Conservation (phyloP, 2,797 vertebrate genomes). For the Graptemys geographica region DNA sequence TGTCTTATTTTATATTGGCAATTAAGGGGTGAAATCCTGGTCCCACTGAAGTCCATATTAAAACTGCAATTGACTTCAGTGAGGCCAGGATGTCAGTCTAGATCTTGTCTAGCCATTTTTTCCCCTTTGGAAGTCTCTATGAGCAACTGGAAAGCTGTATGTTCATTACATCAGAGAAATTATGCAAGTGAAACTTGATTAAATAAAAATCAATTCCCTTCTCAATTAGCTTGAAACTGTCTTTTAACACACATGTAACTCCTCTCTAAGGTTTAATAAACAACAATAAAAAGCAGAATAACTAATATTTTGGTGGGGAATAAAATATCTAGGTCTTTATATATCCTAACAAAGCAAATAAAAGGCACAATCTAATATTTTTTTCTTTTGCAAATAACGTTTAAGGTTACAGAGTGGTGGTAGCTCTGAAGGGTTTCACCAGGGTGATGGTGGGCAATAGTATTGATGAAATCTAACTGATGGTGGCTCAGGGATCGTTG, state of each 20-base stretch:
- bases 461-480: conserved; percentile 11
- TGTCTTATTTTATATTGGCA: not conserved
- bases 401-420: not conserved
- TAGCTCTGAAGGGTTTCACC: conserved; percentile 16
- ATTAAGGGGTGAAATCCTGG: not conserved
- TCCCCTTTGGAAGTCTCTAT: not conserved
- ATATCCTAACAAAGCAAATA: not conserved
- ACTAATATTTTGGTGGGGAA: not conserved
- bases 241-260: not conserved
- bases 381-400: not conserved
- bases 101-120: not conserved
- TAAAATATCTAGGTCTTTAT: not conserved
- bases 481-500: conserved; percentile 32
- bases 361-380: not conserved
- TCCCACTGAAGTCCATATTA: not conserved
- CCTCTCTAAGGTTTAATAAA: not conserved
- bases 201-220: not conserved
- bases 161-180: not conserved
- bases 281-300: not conserved
- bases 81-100: not conserved
- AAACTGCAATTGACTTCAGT: not conserved
- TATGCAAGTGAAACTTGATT: not conserved
- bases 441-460: not conserved
- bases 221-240: not conserved
- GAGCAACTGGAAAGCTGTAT: not conserved